Evolutionary conservation across 2,113 vertebrate species (phyloP).

Genomic region (Silurus asotus): DNA sequence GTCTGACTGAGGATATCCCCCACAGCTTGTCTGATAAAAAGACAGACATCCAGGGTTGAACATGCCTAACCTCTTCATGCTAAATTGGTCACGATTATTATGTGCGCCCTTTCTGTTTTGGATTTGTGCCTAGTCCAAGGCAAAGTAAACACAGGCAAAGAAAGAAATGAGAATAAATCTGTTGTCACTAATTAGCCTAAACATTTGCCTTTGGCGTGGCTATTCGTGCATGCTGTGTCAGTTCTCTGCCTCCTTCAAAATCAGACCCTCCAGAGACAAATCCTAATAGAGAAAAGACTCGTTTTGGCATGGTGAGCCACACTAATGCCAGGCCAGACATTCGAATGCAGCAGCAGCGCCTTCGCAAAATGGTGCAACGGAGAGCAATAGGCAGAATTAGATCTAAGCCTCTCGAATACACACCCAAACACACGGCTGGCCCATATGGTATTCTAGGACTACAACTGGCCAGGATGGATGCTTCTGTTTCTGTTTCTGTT

Average conservation of each 20-base stretch:
- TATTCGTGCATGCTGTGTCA: slow-evolving; percentile 34
- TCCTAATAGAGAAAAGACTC: slow-evolving; percentile 41
- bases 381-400: slow-evolving; percentile 56
- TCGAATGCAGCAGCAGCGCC: slow-evolving; percentile 52
- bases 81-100: slow-evolving; percentile 36
- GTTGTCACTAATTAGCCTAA: slow-evolving; percentile 47
- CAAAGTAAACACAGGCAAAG: slow-evolving; percentile 44
- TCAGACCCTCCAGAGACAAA: slow-evolving; percentile 29
- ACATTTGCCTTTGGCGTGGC: slow-evolving; percentile 27
- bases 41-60: slow-evolving; percentile 1
- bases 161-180: slow-evolving; percentile 22
- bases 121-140: slow-evolving; percentile 12
- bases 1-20: slow-evolving; percentile 51
- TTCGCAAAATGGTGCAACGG: slow-evolving; percentile 49
- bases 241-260: slow-evolving; percentile 32
- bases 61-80: slow-evolving; percentile 25
- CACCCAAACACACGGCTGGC: slow-evolving; percentile 32
- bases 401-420: slow-evolving; percentile 44
- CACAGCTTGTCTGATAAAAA: slow-evolving; percentile 27
- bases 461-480: slow-evolving; percentile 31
- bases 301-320: slow-evolving; percentile 43
- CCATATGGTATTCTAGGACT: slow-evolving; percentile 37
- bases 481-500: slow-evolving; percentile 37
- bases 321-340: slow-evolving; percentile 43
- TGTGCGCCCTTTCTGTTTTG: slow-evolving; percentile 5